Evolutionary conservation across 2,888 invertebrate species (phyloP), one percentile per base, ranked within the genome.

Genomic region (Tipula lateralis): DNA sequence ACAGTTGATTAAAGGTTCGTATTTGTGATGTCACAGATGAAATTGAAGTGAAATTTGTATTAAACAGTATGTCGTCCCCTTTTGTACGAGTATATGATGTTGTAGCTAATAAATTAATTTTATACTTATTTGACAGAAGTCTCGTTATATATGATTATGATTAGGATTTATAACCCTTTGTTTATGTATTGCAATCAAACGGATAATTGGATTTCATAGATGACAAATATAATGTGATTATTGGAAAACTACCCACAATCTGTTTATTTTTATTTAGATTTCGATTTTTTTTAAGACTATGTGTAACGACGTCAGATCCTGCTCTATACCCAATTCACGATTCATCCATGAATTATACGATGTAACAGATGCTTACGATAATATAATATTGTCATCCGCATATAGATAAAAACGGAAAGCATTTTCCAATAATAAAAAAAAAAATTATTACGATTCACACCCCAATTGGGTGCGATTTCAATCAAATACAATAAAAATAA

Each of bases 181-280:
- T 66, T 66, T 66, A 66, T 66, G 66, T 66, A 12, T 24, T 24
- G 16, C 19, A 66, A 66, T 66, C 66, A 24, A 9, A 66, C 12
- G 66, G 66, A 66, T 66, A 66, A 66, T 66, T 66, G 66, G 66
- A 66, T 66, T 66, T 66, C 66, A 24, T 66, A 66, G 50, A 50
- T 50, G 50, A 50, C 50, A 50, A 19, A n/a, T 44, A 24, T 66
- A 24, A 66, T 24, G 66, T 24, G 66, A 66, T 66, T 66, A 24
- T 50, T 50, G 24, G n/a, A 66, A 50, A 66, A 66, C 66, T 66
- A 24, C 66, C 66, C 66, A 66, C 66, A 66, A 66, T 66, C 66
- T 66, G 24, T 66, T 66, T 66, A 66, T 66, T 66, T 24, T 3
- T 12, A 66, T 66, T 66, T 66, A 24, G 1, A 0, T 24, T 50